Percentiles rank a stretch among this genome's conserved stretches.
Conservation (phyloP, 2,113 vertebrate genomes). For the Hoplias malabaricus region DNA sequence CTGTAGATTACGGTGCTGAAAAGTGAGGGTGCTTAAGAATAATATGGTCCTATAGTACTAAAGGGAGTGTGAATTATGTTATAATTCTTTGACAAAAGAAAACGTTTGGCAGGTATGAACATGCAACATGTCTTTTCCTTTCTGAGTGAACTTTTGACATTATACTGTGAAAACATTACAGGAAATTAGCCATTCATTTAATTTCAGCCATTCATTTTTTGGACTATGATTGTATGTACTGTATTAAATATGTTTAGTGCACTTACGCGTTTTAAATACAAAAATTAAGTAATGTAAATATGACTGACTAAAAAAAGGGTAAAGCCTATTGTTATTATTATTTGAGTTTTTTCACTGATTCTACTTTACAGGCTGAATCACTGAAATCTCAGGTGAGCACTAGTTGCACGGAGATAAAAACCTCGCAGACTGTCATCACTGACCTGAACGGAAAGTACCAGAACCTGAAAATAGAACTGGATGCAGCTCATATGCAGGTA, state of each 20-base stretch:
- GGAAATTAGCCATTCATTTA: no score
- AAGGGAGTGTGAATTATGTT: background rate
- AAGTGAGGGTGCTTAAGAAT: background rate
- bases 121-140: background rate
- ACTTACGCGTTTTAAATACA: no score
- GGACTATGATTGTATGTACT: no score
- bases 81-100: background rate
- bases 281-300: no score
- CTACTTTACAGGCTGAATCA: conserved; percentile 60
- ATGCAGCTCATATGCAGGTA: conserved; percentile 69
- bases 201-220: no score
- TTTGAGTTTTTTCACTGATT: no score
- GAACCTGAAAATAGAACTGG: conserved; percentile 70
- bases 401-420: conserved; percentile 56
- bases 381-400: conserved; percentile 62
- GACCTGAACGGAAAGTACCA: conserved; percentile 71
- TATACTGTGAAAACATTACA: no score
- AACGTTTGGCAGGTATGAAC: background rate
- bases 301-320: no score
- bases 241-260: no score
- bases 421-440: conserved; percentile 50
- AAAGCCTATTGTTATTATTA: conserved; percentile 16
- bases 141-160: background rate
- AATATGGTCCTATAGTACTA: no score
- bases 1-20: background rate